Base-by-base conservation (phyloP, 2,888 invertebrate species). In the Aricia artaxerxes region DNA sequence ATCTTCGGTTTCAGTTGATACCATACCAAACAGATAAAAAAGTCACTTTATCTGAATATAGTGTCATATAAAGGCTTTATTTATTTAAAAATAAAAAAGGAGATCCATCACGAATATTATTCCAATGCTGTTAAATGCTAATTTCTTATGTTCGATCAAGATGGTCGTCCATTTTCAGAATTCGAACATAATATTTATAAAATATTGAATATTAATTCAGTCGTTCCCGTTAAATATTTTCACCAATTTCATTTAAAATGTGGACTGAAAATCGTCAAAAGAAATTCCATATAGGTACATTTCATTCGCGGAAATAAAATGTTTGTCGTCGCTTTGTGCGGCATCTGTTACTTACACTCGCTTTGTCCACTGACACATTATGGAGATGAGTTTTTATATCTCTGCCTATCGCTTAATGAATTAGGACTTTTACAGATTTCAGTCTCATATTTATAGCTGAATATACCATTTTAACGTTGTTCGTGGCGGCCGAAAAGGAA, bases 261-360 rank as follows among this genome's bases (percentile, higher is more conserved):
- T 78, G 44, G 13, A 31, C 16, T 11, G n/a, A 44, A 78, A 64
- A 78, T 16, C 60, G 61, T 40, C 24, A 24, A 16, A 13, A n/a
- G 35, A 81, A 81, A 79, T 82, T 82, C 80, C 79, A 81, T 73
- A 77, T 79, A 5, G 5, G 5, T 79, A 77, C 79, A 79, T 72
- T 73, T 80, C 80, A 61, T 72, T 49, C 78, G 78, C 78, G 77
- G 82, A 80, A 82, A 79, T 80, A 78, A 79, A 80, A 79, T 75
- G 9, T 69, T 69, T 82, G 79, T 80, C 72, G 80, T 81, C 79
- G 79, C 77, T 79, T 60, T 81, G 61, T 64, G 60, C 79, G 31
- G 78, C 81, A 78, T 78, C 72, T 78, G 73, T 73, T 78, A 57
- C 73, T 78, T 72, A 38, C 78, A 38, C 73, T 78, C 49, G 73